Percentiles rank a stretch among this genome's conserved stretches.
Conservation (phyloP, 2,797 vertebrate genomes). For the Lithobates pipiens region DNA sequence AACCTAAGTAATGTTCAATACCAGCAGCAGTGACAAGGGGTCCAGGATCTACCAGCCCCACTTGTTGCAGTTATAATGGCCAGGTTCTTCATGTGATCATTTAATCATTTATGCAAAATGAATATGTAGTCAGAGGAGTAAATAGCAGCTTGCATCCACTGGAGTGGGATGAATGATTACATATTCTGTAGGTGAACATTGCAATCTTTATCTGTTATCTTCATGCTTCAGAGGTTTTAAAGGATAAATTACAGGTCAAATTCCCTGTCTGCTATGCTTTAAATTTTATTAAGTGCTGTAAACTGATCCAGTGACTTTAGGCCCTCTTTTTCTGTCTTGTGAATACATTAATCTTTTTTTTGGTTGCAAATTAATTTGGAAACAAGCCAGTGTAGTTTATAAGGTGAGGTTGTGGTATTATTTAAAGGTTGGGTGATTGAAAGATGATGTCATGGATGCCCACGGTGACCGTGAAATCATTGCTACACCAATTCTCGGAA, state of each 20-base stretch:
- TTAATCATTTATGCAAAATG: conserved; percentile 1
- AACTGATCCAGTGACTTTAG: conserved; percentile 47
- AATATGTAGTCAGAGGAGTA: background rate
- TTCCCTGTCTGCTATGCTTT: conserved; percentile 35
- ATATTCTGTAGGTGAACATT: conserved; percentile 52
- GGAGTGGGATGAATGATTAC: conserved; percentile 39
- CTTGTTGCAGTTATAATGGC: too few relatives aligned
- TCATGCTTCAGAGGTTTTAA: conserved; percentile 49
- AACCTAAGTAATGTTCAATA: too few relatives aligned
- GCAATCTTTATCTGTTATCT: conserved; percentile 45
- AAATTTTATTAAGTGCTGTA: conserved; percentile 56
- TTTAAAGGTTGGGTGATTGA: conserved; percentile 27
- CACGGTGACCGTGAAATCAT: background rate
- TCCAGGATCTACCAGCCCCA: too few relatives aligned
- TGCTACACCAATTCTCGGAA: background rate
- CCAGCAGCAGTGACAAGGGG: too few relatives aligned
- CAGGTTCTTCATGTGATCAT: background rate
- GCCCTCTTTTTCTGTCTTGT: conserved; percentile 27
- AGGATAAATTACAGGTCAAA: conserved; percentile 56
- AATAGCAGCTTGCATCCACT: conserved; percentile 36
- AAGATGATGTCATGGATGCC: background rate
- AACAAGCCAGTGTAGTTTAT: conserved; percentile 30
- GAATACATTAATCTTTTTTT: conserved; percentile 42
- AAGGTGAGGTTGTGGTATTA: conserved; percentile 1
- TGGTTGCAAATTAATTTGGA: conserved; percentile 37